phyloP scores from a whole-genome alignment of 2,797 vertebrate species.

The Micromesistius poutassou region DNA sequence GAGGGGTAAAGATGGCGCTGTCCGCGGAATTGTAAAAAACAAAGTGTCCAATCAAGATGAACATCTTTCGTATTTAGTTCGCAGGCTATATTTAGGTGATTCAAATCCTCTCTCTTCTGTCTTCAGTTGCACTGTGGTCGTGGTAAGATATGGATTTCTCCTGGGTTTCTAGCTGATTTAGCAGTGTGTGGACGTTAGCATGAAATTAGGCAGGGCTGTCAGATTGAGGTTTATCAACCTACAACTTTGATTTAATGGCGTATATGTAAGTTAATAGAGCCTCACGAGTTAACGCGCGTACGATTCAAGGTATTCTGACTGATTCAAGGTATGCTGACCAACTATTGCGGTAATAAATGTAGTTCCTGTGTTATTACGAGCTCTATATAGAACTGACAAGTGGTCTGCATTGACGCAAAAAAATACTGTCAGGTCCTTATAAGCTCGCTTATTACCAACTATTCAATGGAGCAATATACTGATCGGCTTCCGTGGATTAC shows the following conservation, averaged over 20 bases:
- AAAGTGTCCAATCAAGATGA: conserved; percentile 3
- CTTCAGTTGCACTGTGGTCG: neutral
- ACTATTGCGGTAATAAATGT: neutral
- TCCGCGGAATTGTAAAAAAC: conserved; percentile 36
- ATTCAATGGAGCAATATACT: neutral
- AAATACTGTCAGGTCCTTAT: neutral
- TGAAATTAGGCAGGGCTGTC: neutral
- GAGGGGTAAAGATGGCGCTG: conserved; percentile 42
- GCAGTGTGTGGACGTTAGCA: neutral
- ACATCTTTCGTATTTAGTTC: neutral
- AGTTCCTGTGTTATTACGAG: neutral
- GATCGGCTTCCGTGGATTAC: neutral
- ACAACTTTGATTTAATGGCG: neutral
- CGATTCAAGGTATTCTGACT: neutral
- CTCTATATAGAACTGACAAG: neutral
- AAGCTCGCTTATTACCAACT: neutral
- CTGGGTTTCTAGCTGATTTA: too few relatives aligned
- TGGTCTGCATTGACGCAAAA: neutral
- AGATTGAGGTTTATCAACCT: neutral
- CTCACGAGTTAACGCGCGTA: too few relatives aligned
- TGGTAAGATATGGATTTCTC: neutral
- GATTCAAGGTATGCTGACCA: neutral
- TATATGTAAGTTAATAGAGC: neutral
- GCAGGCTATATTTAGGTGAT: neutral
- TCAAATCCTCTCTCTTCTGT: neutral